Evolutionary conservation across 92 coral and sea anemone species (phyloP).

Genomic region (Montipora capitata): DNA sequence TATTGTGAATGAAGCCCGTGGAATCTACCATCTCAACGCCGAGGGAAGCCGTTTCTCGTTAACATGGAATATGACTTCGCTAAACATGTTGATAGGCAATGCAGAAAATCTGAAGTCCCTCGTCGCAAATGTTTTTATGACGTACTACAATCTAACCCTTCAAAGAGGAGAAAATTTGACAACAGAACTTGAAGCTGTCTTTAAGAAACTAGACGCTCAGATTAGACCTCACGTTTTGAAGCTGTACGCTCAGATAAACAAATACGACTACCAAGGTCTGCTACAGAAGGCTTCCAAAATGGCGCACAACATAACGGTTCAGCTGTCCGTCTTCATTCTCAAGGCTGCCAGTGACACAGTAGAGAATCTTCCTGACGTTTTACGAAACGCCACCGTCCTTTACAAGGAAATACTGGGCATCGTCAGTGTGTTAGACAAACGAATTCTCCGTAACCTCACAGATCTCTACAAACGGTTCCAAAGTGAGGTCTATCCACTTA

Average conservation of each 20-base stretch:
- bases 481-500: constrained; percentile 36
- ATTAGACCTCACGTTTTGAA: constrained; percentile 81
- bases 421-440: constrained; percentile 49
- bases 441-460: constrained; percentile 23
- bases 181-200: constrained; percentile 67
- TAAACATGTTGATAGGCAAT: constrained; percentile 60
- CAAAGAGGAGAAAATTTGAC: constrained; percentile 74
- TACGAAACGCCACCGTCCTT: constrained; percentile 75
- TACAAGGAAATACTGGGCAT: constrained; percentile 66
- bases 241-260: constrained; percentile 69
- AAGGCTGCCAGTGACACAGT: constrained; percentile 60
- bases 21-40: constrained; percentile 80
- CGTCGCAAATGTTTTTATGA: constrained; percentile 68
- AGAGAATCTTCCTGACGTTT: constrained; percentile 70
- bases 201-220: constrained; percentile 78
- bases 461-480: constrained; percentile 17
- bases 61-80: constrained; percentile 87
- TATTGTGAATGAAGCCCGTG: constrained; percentile 82
- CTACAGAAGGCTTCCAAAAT: constrained; percentile 63
- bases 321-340: constrained; percentile 61
- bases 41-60: constrained; percentile 84
- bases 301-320: constrained; percentile 72
- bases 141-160: constrained; percentile 80
- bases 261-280: constrained; percentile 77
- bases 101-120: constrained; percentile 67